phyloP scores from a whole-genome alignment of 2,888 invertebrate species.

The Perizoma affinitatum region DNA sequence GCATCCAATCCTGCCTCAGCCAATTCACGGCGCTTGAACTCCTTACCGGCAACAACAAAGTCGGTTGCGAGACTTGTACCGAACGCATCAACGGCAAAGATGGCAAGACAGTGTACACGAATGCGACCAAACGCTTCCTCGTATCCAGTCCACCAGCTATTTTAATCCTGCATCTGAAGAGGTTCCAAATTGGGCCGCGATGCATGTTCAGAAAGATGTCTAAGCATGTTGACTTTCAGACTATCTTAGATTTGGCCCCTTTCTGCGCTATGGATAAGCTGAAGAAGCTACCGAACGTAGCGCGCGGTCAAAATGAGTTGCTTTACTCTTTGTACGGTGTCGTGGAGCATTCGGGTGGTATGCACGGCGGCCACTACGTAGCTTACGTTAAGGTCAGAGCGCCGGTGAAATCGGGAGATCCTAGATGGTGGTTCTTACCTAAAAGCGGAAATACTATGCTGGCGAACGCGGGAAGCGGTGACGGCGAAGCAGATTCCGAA shows the following conservation, averaged over 20 bases:
- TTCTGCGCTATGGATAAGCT: constrained; percentile 91
- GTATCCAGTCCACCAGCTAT: constrained; percentile 96
- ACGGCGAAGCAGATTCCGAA: constrained; percentile 78
- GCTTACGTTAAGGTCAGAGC: constrained; percentile 96
- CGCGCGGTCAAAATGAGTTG: constrained; percentile 86
- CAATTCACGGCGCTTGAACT: constrained; percentile 96
- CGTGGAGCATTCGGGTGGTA: constrained; percentile 96
- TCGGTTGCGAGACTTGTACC: constrained; percentile 96
- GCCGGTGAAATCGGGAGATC: constrained; percentile 85
- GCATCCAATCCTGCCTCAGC: constrained; percentile 94
- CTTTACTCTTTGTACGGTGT: constrained; percentile 97
- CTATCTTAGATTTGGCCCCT: constrained; percentile 93
- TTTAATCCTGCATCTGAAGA: constrained; percentile 96
- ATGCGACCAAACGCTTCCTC: constrained; percentile 92
- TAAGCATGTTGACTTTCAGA: constrained; percentile 94
- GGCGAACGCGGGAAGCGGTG: constrained; percentile 71
- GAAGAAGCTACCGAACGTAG: constrained; percentile 85
- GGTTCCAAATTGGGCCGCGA: constrained; percentile 93
- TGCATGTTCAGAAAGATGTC: constrained; percentile 92
- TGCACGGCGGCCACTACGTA: constrained; percentile 94
- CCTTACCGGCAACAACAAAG: constrained; percentile 96
- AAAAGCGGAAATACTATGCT: constrained; percentile 82
- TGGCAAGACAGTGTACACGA: constrained; percentile 90
- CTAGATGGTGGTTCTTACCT: constrained; percentile 89
- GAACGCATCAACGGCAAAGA: constrained; percentile 87